phyloP scores from a whole-genome alignment of 92 coral and sea anemone genomes.

The Pocillopora meandrina region DNA sequence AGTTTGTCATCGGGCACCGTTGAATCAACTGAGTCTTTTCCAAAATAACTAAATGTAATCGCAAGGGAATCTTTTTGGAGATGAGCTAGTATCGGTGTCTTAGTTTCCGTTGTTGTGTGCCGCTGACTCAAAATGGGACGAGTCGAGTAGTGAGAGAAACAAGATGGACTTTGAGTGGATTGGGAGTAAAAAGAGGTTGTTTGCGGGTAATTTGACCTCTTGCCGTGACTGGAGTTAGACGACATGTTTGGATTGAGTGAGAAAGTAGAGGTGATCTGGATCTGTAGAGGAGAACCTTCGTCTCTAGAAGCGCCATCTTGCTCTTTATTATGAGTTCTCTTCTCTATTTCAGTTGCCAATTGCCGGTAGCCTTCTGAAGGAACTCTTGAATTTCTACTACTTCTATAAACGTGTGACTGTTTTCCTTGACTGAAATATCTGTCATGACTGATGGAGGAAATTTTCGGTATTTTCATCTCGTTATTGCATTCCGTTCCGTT shows the following conservation, averaged over 20 bases:
- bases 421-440: not conserved
- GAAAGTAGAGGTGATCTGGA: constrained; percentile 21
- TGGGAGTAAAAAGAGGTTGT: not conserved
- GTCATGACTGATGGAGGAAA: not conserved
- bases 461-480: not conserved
- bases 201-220: not conserved
- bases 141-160: not conserved
- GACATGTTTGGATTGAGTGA: constrained; percentile 12
- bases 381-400: not conserved
- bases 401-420: not conserved
- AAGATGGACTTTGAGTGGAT: not conserved
- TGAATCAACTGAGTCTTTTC: not conserved
- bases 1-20: not conserved
- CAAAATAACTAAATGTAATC: too few relatives aligned
- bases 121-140: not conserved
- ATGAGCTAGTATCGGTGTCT: not conserved
- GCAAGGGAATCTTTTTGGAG: not conserved
- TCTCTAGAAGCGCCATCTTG: not conserved
- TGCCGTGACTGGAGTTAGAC: not conserved
- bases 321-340: not conserved
- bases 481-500: not conserved
- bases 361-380: not conserved
- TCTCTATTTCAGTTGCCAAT: not conserved
- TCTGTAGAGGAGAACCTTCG: constrained; percentile 2
- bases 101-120: not conserved